phyloP scores from a whole-genome alignment of 2,113 vertebrate genomes.

The Sorex araneus region DNA sequence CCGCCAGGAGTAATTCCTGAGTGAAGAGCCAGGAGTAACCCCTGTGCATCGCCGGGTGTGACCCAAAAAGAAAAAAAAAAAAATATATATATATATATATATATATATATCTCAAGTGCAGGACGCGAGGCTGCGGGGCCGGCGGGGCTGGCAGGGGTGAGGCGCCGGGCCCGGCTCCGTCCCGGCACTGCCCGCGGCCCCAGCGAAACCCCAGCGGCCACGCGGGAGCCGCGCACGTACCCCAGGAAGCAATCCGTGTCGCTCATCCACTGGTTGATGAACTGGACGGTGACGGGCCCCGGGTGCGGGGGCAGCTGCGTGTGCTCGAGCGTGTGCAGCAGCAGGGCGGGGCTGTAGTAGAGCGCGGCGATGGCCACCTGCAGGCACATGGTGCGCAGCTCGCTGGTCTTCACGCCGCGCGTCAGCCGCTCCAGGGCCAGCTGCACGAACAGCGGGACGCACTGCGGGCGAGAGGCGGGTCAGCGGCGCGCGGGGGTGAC shows the following conservation, averaged over 20 bases:
- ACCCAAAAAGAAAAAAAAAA: too few relatives aligned
- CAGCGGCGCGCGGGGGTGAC: neutral
- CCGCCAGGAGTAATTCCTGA: too few relatives aligned
- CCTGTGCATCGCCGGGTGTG: too few relatives aligned
- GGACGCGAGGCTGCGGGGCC: too few relatives aligned
- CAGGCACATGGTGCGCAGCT: constrained; percentile 98
- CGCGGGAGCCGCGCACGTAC: constrained; percentile 85
- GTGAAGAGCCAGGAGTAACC: too few relatives aligned
- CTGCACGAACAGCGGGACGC: constrained; percentile 97
- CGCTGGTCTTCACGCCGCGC: constrained; percentile 96
- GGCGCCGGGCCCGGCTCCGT: too few relatives aligned
- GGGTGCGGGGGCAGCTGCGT: constrained; percentile 95
- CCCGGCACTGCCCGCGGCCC: too few relatives aligned
- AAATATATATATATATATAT: too few relatives aligned
- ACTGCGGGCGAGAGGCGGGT: constrained; percentile 85
- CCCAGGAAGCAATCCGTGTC: constrained; percentile 98
- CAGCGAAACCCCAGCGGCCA: too few relatives aligned
- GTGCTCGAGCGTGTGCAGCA: constrained; percentile 96
- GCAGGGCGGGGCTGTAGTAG: constrained; percentile 96
- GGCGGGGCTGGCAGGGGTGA: too few relatives aligned
- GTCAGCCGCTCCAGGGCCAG: constrained; percentile 96
- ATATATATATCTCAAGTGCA: too few relatives aligned
- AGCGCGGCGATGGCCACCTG: constrained; percentile 97
- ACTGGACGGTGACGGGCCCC: constrained; percentile 96
- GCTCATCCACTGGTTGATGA: constrained; percentile 99